Evolutionary conservation across 1,140 invertebrate species (phyloP).

Genomic region (Lasaia peninsularis): DNA sequence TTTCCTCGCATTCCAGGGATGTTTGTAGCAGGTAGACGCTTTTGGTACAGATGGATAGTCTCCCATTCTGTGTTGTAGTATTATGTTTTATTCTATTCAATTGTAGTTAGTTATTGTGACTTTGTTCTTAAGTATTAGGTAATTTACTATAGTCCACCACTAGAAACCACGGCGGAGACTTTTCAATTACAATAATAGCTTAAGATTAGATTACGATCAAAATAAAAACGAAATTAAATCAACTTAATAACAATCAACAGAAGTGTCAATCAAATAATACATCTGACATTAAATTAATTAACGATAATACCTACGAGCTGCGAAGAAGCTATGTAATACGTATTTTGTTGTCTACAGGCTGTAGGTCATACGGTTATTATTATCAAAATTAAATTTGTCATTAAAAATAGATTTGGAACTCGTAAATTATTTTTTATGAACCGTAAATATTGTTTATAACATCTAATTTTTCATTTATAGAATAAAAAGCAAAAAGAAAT

Average conservation of each 20-base stretch:
- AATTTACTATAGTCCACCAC: no score
- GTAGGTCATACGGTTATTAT: no score
- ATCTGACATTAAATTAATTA: neutral
- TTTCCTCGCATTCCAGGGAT: slow-evolving; percentile 53
- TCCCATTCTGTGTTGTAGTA: slow-evolving; percentile 6
- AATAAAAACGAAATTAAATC: neutral
- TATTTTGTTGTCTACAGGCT: no score
- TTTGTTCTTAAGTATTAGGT: neutral
- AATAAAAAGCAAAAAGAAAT: no score
- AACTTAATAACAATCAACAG: neutral
- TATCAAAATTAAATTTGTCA: no score
- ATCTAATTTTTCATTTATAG: no score
- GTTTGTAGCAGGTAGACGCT: slow-evolving; percentile 48
- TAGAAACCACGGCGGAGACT: no score
- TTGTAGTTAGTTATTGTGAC: neutral
- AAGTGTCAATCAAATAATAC: neutral
- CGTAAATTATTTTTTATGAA: no score
- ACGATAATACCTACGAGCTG: no score
- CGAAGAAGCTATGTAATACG: no score
- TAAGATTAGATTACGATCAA: neutral
- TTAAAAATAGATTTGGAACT: no score
- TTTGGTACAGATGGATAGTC: slow-evolving; percentile 7
- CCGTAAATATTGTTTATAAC: no score
- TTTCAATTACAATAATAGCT: neutral
- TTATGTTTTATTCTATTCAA: slow-evolving; percentile 13